Evolutionary conservation across 2,888 invertebrate genomes (phyloP).

Genomic region (Aquatica leii): DNA sequence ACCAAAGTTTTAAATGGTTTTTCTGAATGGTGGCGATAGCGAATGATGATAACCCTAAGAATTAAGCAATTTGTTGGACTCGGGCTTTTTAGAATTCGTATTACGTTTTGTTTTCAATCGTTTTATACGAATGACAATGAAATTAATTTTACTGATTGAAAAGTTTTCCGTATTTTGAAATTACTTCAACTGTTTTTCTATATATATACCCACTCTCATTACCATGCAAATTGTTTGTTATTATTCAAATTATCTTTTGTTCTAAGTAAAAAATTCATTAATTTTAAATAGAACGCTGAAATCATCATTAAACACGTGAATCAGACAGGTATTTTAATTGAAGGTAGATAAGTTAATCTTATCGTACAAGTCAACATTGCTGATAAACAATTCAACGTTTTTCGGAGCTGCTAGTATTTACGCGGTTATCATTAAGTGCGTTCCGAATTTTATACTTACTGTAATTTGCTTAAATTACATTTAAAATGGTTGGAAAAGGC

Average conservation of each 20-base stretch:
- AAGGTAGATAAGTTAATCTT: constrained; percentile 34
- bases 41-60: constrained; percentile 50
- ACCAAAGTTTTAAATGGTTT: constrained; percentile 43
- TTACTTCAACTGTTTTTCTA: constrained; percentile 15
- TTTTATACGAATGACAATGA: constrained; percentile 50
- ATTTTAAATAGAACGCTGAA: constrained; percentile 19
- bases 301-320: constrained; percentile 33
- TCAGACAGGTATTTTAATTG: constrained; percentile 30
- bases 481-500: constrained; percentile 66
- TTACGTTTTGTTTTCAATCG: constrained; percentile 46
- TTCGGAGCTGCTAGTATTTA: constrained; percentile 10
- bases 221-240: constrained; percentile 25
- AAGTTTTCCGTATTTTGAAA: constrained; percentile 44
- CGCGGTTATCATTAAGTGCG: constrained; percentile 2
- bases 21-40: constrained; percentile 38
- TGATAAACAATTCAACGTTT: constrained; percentile 19
- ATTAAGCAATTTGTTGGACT: constrained; percentile 49
- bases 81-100: constrained; percentile 41
- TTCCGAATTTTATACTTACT: background rate
- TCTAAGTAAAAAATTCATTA: constrained; percentile 11
- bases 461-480: background rate
- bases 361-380: constrained; percentile 25
- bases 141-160: constrained; percentile 54
- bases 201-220: constrained; percentile 15
- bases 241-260: constrained; percentile 16